A percentile compares a stretch with the other conserved stretches of the same genome.
These are phyloP conservation scores for Porites evermanni DNA, from an alignment of 92 coral and sea anemone species.

Conservation along the genomic window DNA sequence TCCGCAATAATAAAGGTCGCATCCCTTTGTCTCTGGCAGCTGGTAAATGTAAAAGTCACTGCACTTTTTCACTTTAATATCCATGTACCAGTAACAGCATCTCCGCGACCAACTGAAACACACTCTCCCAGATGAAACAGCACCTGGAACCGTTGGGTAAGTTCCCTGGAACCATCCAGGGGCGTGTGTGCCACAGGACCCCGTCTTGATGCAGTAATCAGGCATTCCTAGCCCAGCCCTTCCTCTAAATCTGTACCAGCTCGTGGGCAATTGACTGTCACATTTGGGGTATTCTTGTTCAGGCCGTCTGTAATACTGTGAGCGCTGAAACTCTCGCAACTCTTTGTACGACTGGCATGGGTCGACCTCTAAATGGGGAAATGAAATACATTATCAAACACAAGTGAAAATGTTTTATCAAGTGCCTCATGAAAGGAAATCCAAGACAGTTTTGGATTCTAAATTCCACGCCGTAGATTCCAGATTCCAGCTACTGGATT, in stretches of 20 bases:
- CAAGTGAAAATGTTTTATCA: too few species aligned
- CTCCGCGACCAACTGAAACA: constrained; percentile 24
- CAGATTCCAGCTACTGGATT: too few species aligned
- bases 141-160: constrained; percentile 1
- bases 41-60: constrained; percentile 21
- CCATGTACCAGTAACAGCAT: constrained; percentile 21
- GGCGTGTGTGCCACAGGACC: constrained; percentile 39
- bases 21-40: background rate
- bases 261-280: constrained; percentile 2
- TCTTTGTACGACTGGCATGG: constrained; percentile 43
- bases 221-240: constrained; percentile 41
- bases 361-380: constrained; percentile 1
- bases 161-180: constrained; percentile 45
- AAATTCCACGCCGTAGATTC: too few species aligned
- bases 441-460: too few species aligned
- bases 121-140: constrained; percentile 6
- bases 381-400: background rate
- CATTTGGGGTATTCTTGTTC: background rate
- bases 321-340: constrained; percentile 33
- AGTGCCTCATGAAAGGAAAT: too few species aligned
- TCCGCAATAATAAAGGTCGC: constrained; percentile 39
- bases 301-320: background rate
- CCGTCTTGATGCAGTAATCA: constrained; percentile 7
- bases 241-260: constrained; percentile 45
- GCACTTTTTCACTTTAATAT: constrained; percentile 28